Base-by-base conservation (phyloP, 2,797 vertebrate genomes). In the Anas flavirostris region DNA sequence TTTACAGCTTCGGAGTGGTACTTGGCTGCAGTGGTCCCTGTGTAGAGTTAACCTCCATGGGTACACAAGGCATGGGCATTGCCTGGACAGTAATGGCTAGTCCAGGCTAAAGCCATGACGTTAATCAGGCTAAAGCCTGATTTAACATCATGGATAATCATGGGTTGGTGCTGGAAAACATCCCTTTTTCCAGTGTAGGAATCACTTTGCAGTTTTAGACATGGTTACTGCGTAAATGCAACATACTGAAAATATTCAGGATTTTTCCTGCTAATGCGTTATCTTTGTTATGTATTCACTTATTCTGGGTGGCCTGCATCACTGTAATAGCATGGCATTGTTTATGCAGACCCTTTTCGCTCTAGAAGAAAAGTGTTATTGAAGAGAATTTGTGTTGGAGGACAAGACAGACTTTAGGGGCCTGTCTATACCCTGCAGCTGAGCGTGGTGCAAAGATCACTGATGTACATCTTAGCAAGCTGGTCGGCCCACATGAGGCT, bases 401-500 rank as follows among this genome's bases (percentile, higher is more conserved):
- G 21, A 64, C 52, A n/a, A 39, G n/a, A 69, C 81, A 82, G 60
- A 77, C 16, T 2, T 82, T 69, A n/a, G 0, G 2, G n/a, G 63
- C 46, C 64, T 80, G 55, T 63, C n/a, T 67, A 9, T 70, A 66
- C 43, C 37, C 56, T 70, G 68, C 59, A 89, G 63, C 67, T 93
- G 81, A 90, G 18, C 4, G 1, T 74, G 75, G 59, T 74, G 46
- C 88, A 84, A 72, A 89, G 90, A 52, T 79, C 59, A 76, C 26
- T 84, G 86, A 46, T 64, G 75, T 33, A 70, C 43, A 92, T 85
- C 75, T 76, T 22, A 93, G 56, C 86, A 91, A 91, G 63, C 63
- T 87, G 86, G 33, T 73, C 39, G 70, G 75, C 41, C 48, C 82
- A 63, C 48, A 50, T 39, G 86, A 66, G 33, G 25, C 37, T 52